Percentiles rank a stretch among this genome's conserved stretches.
These are phyloP conservation scores for Leptura quadrifasciata DNA, from an alignment of 2,888 invertebrate genomes.

Conservation along the genomic window DNA sequence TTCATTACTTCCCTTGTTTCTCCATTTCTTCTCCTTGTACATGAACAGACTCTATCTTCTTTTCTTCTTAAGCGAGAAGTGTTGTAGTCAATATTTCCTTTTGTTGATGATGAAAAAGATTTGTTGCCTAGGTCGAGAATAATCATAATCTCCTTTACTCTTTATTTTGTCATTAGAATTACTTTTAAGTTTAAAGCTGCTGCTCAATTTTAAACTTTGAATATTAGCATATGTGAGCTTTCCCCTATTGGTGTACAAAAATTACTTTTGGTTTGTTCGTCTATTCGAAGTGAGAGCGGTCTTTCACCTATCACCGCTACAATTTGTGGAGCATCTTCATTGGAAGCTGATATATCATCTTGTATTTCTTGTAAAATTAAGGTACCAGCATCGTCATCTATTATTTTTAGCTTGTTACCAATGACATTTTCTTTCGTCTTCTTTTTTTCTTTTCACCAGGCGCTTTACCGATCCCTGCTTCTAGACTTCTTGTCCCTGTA, in stretches of 20 bases:
- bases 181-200: conserved; percentile 49
- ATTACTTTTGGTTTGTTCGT: conserved; percentile 68
- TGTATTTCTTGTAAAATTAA: conserved; percentile 79
- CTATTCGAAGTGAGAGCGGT: conserved; percentile 78
- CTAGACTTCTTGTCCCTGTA: too few species aligned
- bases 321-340: conserved; percentile 94
- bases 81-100: conserved; percentile 65
- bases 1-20: conserved; percentile 39
- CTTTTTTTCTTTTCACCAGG: conserved; percentile 81
- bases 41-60: background rate
- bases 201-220: conserved; percentile 44
- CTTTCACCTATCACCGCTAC: conserved; percentile 91
- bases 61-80: conserved; percentile 3
- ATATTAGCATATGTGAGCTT: conserved; percentile 33
- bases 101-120: conserved; percentile 69
- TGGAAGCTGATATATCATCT: conserved; percentile 82
- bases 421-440: conserved; percentile 75
- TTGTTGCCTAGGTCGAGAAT: conserved; percentile 30
- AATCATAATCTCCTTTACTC: conserved; percentile 2
- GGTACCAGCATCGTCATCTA: conserved; percentile 87
- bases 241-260: conserved; percentile 69
- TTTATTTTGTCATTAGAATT: background rate
- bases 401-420: conserved; percentile 80
- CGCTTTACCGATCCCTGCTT: conserved; percentile 77
- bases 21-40: background rate